These are phyloP conservation scores for Desmophyllum pertusum DNA, from an alignment of 92 coral and sea anemone species.

Conservation along the genomic window DNA sequence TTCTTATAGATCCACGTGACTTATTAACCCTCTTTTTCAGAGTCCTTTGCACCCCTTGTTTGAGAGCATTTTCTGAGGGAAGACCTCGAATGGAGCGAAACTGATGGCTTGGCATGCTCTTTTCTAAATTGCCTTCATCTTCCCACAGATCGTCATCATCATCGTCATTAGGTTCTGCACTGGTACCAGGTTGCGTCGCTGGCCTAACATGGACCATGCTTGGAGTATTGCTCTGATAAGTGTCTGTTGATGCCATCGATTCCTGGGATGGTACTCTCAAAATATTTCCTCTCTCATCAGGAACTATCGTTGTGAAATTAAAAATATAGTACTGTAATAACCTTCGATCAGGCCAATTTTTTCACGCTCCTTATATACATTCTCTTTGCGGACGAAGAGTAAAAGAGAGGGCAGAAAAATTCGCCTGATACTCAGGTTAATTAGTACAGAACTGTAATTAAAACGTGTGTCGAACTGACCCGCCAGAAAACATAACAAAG, in stretches of 20 bases:
- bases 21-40: slow-evolving; percentile 52
- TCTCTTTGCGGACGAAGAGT: no score
- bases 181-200: not conserved
- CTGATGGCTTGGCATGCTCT: slow-evolving; percentile 81
- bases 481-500: not conserved
- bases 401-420: no score
- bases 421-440: no score
- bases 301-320: not conserved
- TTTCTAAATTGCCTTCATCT: slow-evolving; percentile 48
- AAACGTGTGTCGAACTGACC: not conserved
- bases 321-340: no score
- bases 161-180: slow-evolving; percentile 30
- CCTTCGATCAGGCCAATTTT: not conserved
- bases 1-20: slow-evolving; percentile 46
- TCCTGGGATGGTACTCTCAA: slow-evolving; percentile 38
- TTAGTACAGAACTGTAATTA: no score
- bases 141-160: slow-evolving; percentile 50
- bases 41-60: slow-evolving; percentile 69
- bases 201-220: slow-evolving; percentile 60
- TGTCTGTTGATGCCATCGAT: slow-evolving; percentile 67
- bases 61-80: slow-evolving; percentile 81
- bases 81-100: slow-evolving; percentile 75
- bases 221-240: slow-evolving; percentile 44
- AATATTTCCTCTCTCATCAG: slow-evolving; percentile 17
- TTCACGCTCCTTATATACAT: no score